Evolutionary conservation across 1,140 invertebrate genomes (phyloP), one percentile per base, ranked within the genome.

Genomic region (Elymnias hypermnestra): DNA sequence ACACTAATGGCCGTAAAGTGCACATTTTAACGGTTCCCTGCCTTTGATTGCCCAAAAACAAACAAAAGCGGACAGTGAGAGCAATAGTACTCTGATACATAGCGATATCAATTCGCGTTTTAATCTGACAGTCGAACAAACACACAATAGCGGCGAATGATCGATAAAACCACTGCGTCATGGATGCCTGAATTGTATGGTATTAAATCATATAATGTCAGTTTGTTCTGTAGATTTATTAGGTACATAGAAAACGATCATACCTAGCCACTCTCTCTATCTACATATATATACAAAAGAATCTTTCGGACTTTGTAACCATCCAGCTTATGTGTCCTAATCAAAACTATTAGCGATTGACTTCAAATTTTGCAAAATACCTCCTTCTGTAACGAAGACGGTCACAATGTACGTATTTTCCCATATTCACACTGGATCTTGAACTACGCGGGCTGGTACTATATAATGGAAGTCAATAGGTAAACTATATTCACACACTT

Each of bases 81-180:
- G 17, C 47, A 37, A 29, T 37, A 42, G 31, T 29, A 37, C 33
- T 13, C 39, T 31, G 36, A 53, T 46, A 40, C 37, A 26, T 40
- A 12, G 25, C 48, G 26, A 45, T 40, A 52, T 31, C 12, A 45
- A 33, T 40, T 15, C 21, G 10, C 36, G 17, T 41, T 37, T 40
- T 26, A 26, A 1, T 53, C 37, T 46, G 42, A 35, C 50, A 53
- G 22, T 12, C 23, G 26, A 39, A 48, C 29, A 19, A 36, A 46
- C 28, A 39, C 15, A 53, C 43, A 53, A 53, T 53, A 46, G 45
- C 10, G 31, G 37, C 15, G 29, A 43, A 28, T 50, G 47, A 37
- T 43, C 35, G 26, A 29, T 53, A 53, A 46, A 46, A 50, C 31
- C 31, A 44, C 39, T 25, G 10, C 31, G 44, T 46, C 44, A 46